Evolutionary conservation across 1,140 invertebrate genomes (phyloP), one percentile per base, ranked within the genome.

Genomic region (Chelonus insularis): DNA sequence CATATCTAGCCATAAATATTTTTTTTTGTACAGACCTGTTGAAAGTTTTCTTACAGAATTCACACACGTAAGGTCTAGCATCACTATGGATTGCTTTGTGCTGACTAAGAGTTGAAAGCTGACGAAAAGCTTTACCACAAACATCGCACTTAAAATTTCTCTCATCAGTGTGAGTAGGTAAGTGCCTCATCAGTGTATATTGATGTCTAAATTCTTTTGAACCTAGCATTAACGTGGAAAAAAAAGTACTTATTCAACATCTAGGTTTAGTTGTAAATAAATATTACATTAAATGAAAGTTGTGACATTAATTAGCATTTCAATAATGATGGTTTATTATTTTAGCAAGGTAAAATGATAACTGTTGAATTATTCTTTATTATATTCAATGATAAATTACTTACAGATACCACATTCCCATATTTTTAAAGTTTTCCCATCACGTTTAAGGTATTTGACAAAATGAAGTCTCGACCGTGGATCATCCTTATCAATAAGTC

Each of bases 131-230:
- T 84, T 91, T 91, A 11, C 89, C 88, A 72, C 92, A 94, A 47
- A 85, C 85, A 12, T 85, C 84, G 74, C 91, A 94, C 65, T 89
- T 87, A 74, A 90, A 93, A 74, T 92, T 90, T 55, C 92, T 84
- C 78, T 93, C 91, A 63, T 93, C 91, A 18, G 89, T 88, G 72
- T 94, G 91, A 0, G 91, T 93, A 1, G 91, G 88, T 16, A 92
- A 79, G 71, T 94, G 92, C n/a, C 92, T 85, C 85, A 89, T 88
- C 70, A 91, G 68, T 0, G 88, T 90, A 67, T 91, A 91, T 68
- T 90, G 88, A 73, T 91, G 89, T 41, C 87, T 84, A 74, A 91
- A 91, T 72, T 90, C 87, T 60, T 89, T 87, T 14, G 84, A 81
- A 78, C 86, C 85, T 86, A 20, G 20, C 1, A 52, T 11, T 5